Base-by-base conservation (phyloP, 2,113 vertebrate genomes). In the Micromys minutus region DNA sequence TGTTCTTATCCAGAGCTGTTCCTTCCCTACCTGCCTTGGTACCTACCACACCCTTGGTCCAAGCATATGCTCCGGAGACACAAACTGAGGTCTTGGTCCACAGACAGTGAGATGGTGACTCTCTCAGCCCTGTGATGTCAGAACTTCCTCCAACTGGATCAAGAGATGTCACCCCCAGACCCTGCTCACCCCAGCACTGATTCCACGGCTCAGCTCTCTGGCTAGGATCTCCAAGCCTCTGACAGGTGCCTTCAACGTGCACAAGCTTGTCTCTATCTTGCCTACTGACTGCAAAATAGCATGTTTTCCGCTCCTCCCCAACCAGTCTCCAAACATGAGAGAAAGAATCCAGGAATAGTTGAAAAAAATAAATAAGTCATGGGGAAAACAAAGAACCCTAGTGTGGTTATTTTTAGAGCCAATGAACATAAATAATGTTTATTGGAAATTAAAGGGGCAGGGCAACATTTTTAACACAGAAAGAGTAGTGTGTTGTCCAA, bases 361-460 rank as follows among this genome's bases (percentile, higher is more conserved):
- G 55, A 81, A 87, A 84, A 90, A 83, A 13, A 57, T n/a, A 47
- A 96, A 67, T 36, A 75, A 79, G 80, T 55, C 89, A 45, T 63
- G 69, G 47, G 16, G 57, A 31, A 57, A n/a, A 47, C 67, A 74
- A 45, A 47, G 39, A 52, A 65, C 47, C 29, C 69, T n/a, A 15
- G 10, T 69, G 13, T 34, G 91, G 24, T 69, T 88, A 84, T 84
- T 80, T 87, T 87, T 71, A 93, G 34, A n/a, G 42, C 59, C 69
- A 94, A 5, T 42, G 67, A 87, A 79, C n/a, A 90, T 91, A 94
- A 94, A 7, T 11, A 88, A n/a, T 29, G 86, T 81, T 97, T 93
- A 81, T 26, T 63, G 59, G 65, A 85, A 86, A 89, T 42, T 55
- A n/a, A 90, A 11, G 63, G 55, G 22, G 45, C 1, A 13, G n/a